Percentiles rank a stretch among this genome's conserved stretches.
These are phyloP conservation scores for Buathra laborator DNA, from an alignment of 2,888 invertebrate genomes.

Conservation along the genomic window DNA sequence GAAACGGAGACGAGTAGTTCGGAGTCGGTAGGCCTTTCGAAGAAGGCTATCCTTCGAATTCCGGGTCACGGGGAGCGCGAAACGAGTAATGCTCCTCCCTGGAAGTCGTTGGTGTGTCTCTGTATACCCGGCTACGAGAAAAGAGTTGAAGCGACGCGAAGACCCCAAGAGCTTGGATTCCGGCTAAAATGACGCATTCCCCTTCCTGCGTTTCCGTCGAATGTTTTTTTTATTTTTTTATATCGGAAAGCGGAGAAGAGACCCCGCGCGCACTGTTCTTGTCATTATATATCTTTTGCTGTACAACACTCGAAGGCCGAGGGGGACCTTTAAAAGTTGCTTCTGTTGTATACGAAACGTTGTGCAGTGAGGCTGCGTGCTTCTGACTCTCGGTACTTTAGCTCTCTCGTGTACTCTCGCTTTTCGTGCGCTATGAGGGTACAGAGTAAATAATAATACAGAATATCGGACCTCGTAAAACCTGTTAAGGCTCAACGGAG, in stretches of 20 bases:
- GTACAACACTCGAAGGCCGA: slow-evolving; percentile 27
- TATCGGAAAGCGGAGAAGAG: slow-evolving; percentile 31
- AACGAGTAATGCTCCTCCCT: slow-evolving; percentile 66
- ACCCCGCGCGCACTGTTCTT: slow-evolving; percentile 25
- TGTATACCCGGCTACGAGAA: slow-evolving; percentile 29
- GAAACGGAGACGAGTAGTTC: slow-evolving; percentile 34
- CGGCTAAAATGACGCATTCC: slow-evolving; percentile 78
- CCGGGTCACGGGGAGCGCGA: slow-evolving; percentile 69
- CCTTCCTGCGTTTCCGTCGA: slow-evolving; percentile 66
- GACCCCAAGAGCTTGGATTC: slow-evolving; percentile 70
- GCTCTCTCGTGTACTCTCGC: background rate
- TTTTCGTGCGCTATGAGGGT: slow-evolving; percentile 25
- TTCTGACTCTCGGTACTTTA: background rate
- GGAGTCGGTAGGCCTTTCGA: slow-evolving; percentile 60
- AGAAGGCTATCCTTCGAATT: slow-evolving; percentile 71
- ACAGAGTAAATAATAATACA: slow-evolving; percentile 51
- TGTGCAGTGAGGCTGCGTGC: background rate
- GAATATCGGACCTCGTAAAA: slow-evolving; percentile 62
- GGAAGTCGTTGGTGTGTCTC: slow-evolving; percentile 63
- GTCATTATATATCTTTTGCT: slow-evolving; percentile 49
- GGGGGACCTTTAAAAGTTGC: slow-evolving; percentile 2
- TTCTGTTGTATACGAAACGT: slow-evolving; percentile 19
- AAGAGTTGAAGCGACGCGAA: slow-evolving; percentile 20
- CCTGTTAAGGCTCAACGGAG: slow-evolving; percentile 21
- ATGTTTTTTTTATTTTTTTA: slow-evolving; percentile 27